phyloP scores from a whole-genome alignment of 2,797 vertebrate species.

The Mallotus villosus region DNA sequence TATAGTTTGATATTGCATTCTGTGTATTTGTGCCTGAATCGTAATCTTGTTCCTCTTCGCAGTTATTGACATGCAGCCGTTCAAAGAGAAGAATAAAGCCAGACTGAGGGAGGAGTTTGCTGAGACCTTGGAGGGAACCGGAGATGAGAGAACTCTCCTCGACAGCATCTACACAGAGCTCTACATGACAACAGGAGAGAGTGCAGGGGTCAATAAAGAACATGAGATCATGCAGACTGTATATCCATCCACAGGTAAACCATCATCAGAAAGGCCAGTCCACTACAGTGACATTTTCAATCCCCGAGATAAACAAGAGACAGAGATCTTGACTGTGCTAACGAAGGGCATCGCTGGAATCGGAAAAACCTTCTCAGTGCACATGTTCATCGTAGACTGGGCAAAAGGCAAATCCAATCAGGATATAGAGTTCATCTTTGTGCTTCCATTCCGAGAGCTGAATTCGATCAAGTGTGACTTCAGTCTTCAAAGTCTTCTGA shows the following conservation, averaged over 20 bases:
- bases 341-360: slow-evolving; percentile 15
- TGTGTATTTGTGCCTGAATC: too few species aligned
- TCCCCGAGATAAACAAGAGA: neutral
- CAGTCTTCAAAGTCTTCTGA: slow-evolving; percentile 12
- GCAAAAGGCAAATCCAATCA: slow-evolving; percentile 11
- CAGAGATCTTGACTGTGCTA: neutral
- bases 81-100: too few species aligned
- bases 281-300: slow-evolving; percentile 4
- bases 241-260: neutral
- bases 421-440: slow-evolving; percentile 24
- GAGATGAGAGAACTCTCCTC: neutral
- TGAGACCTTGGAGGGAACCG: neutral
- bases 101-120: too few species aligned
- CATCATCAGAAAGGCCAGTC: neutral
- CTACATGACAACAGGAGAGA: slow-evolving; percentile 11
- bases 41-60: too few species aligned
- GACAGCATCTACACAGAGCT: slow-evolving; percentile 18
- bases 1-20: too few species aligned
- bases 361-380: slow-evolving; percentile 25
- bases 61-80: too few species aligned
- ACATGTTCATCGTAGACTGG: slow-evolving; percentile 35
- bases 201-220: neutral
- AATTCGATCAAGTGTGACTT: slow-evolving; percentile 13
- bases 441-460: slow-evolving; percentile 29
- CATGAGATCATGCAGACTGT: neutral